phyloP scores from a whole-genome alignment of 53 echinoderm and acorn worm genomes.

The Paelopatides confundens region DNA sequence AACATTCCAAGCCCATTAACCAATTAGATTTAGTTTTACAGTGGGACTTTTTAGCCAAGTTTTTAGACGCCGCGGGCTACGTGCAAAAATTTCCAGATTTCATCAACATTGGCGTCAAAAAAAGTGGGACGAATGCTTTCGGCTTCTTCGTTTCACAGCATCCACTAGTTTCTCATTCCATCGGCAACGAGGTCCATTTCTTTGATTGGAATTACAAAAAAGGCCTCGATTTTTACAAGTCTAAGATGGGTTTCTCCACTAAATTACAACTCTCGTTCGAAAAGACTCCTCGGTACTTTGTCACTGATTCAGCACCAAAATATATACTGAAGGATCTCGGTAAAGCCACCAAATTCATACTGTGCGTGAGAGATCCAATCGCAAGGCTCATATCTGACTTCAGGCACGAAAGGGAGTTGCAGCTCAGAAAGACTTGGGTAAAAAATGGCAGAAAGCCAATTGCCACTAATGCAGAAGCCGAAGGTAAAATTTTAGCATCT shows the following conservation, averaged over 20 bases:
- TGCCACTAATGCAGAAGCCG: slow-evolving; percentile 25
- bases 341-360: slow-evolving; percentile 74
- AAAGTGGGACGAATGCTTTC: slow-evolving; percentile 92
- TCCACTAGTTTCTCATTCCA: slow-evolving; percentile 83
- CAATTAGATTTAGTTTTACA: slow-evolving; percentile 51
- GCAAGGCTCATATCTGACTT: slow-evolving; percentile 78
- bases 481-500: slow-evolving; percentile 69
- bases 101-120: slow-evolving; percentile 94
- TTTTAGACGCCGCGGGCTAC: slow-evolving; percentile 58
- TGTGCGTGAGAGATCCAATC: slow-evolving; percentile 83
- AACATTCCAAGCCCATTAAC: slow-evolving; percentile 6
- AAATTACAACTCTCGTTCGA: slow-evolving; percentile 72
- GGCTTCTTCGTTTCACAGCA: slow-evolving; percentile 86
- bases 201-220: slow-evolving; percentile 91
- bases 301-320: slow-evolving; percentile 69
- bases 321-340: slow-evolving; percentile 76
- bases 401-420: slow-evolving; percentile 82
- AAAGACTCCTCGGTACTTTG: slow-evolving; percentile 93
- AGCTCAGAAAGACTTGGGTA: slow-evolving; percentile 33
- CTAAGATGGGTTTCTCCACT: slow-evolving; percentile 78
- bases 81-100: slow-evolving; percentile 71
- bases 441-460: slow-evolving; percentile 35
- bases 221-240: slow-evolving; percentile 78
- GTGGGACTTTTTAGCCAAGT: slow-evolving; percentile 64
- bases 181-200: slow-evolving; percentile 92